phyloP scores from a whole-genome alignment of 2,113 vertebrate genomes.

The Cacatua alba region DNA sequence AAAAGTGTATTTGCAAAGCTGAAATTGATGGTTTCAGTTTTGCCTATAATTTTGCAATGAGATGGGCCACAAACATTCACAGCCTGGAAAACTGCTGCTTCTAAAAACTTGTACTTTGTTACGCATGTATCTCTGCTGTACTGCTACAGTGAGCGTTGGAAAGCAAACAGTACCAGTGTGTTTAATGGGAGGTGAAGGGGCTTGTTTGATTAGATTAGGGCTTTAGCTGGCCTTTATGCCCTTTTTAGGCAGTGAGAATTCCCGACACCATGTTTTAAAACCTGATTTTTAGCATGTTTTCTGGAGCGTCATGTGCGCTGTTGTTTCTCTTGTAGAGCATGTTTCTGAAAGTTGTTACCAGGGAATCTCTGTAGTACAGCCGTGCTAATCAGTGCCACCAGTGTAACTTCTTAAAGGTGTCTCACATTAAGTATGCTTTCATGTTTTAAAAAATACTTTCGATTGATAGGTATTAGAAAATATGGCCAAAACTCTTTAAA shows the following conservation, averaged over 20 bases:
- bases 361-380: background rate
- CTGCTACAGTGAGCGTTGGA: background rate
- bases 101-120: background rate
- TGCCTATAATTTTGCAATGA: background rate
- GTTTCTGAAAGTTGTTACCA: background rate
- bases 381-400: background rate
- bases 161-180: background rate
- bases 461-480: background rate
- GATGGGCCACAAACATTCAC: background rate
- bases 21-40: background rate
- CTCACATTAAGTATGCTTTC: background rate
- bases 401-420: background rate
- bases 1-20: background rate
- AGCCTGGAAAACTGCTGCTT: background rate
- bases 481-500: background rate
- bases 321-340: background rate
- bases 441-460: background rate
- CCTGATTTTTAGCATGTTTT: background rate
- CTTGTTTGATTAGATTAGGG: slow-evolving; percentile 4
- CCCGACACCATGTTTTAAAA: background rate
- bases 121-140: rapidly evolving
- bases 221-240: slow-evolving; percentile 2
- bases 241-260: background rate
- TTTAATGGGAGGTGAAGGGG: background rate
- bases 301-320: background rate